Evolutionary conservation across 1,140 invertebrate species (phyloP).

Genomic region (Brachionus asplanchnoidis): DNA sequence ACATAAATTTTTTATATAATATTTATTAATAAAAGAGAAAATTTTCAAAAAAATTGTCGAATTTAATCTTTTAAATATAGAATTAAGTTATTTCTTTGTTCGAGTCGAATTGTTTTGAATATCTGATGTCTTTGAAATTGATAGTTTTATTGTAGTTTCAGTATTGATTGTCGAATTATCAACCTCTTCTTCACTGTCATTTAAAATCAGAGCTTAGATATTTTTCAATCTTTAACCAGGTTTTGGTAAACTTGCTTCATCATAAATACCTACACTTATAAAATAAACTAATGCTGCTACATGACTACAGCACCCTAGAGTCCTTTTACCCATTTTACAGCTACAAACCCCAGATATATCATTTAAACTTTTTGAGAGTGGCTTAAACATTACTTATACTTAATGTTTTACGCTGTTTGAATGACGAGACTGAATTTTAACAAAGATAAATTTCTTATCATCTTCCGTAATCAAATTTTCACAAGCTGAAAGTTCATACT

Average conservation of each 20-base stretch:
- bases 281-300: background rate
- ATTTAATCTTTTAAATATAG: no score
- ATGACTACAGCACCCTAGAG: background rate
- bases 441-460: background rate
- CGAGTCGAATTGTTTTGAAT: no score
- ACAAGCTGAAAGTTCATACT: background rate
- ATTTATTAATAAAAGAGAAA: no score
- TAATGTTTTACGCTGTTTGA: background rate
- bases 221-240: background rate
- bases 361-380: background rate
- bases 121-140: no score
- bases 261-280: background rate
- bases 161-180: background rate
- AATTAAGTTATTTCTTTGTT: no score
- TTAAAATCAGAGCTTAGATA: background rate
- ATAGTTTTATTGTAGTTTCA: no score
- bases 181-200: background rate
- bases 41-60: no score
- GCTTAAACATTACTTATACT: background rate
- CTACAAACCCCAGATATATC: background rate
- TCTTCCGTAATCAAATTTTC: background rate
- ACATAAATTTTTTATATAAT: no score
- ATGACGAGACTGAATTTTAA: constrained; percentile 14
- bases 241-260: background rate
- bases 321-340: background rate